Base-by-base conservation (phyloP, 2,797 vertebrate species). In the Eupleurogrammus muticus region DNA sequence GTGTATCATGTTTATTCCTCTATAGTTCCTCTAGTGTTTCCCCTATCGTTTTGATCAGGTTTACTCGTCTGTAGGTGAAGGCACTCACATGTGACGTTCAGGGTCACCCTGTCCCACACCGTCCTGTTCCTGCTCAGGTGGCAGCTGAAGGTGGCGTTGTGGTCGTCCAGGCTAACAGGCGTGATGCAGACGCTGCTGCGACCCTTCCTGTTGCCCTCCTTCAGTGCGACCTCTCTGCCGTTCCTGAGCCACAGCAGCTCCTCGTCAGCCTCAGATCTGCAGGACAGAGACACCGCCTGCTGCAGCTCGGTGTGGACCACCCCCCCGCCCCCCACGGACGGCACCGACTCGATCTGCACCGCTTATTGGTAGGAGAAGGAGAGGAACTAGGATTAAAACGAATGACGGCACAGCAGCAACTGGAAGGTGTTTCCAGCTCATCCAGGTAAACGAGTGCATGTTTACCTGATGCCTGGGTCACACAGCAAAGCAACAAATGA, bases 41-140 rank as follows among this genome's bases (percentile, higher is more conserved):
- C n/a, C n/a, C n/a, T n/a, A n/a, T n/a, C n/a, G n/a, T n/a, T n/a
- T n/a, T n/a, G n/a, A 28, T 28, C 17, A 24, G n/a, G 9, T 10
- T 28, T 12, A 47, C 28, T 47, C 52, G n/a, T 17, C 6, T 47
- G 13, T 20, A 23, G 32, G 40, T 50, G 32, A 55, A 49, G 5
- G 2, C 44, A 96, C 98, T 97, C 88, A 99, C 98, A 97, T 20
- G 28, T 89, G 66, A 99, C 94, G 2, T 96, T 84, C 73, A 99
- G 93, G 49, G 81, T 82, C 73, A 97, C 93, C 0, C 96, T 95
- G 62, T 92, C 56, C 0, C 79, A 93, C 9, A 89, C 9, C 0
- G 91, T 87, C 28, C 47, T 46, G 32, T 98, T 53, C 6, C 87
- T 81, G 0, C 77, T 87, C 60, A 96, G 79, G 75, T 54, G 90